Evolutionary conservation across 64 coral and sea anemone genomes (phyloP), one percentile per base, ranked within the genome.

Genomic region (Actinia tenebrosa): DNA sequence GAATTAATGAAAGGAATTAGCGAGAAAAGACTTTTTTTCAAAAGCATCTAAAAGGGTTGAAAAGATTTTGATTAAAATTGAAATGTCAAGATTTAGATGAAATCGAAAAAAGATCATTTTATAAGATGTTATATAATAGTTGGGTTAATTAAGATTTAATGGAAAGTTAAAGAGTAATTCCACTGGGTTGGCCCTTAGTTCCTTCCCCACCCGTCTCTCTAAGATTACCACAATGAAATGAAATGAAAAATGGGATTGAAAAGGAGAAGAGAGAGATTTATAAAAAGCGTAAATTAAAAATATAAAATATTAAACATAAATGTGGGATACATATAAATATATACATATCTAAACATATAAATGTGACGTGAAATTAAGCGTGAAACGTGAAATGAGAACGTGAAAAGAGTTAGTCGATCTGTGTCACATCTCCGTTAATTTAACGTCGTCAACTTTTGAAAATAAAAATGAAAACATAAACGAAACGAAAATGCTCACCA

Each of bases 401-500:
- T 11, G n/a, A 75, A 42, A 75, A 75, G 26, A 30, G 26, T 30
- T 7, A 30, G 25, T 11, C 11, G 27, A 11, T 30, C 22, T 42
- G 26, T 1, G 7, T 42, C 69, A 75, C 9, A 75, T 75, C 42
- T 42, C 63, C 23, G 26, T 75, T 75, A 75, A 72, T 72, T 75
- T 14, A 75, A 75, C 69, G 69, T 42, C 69, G 10, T 42, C 26
- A 75, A 75, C 37, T 11, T 55, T 55, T 58, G 15, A 58, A 58
- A 58, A 27, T 75, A 75, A 75, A 43, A 37, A 75, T 27, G 69
- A 75, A 75, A 42, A 75, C 69, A 20, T 50, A 45, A 81, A 81
- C 44, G 20, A 81, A 81, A 81, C 79, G 79, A 81, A 81, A 81
- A 55, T 85, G 83, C 89, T 78, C 69, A 90, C 89, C 89, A 90